These are phyloP conservation scores for Pseudolaguvia tuberculata DNA, from an alignment of 2,113 vertebrate species.

Conservation along the genomic window DNA sequence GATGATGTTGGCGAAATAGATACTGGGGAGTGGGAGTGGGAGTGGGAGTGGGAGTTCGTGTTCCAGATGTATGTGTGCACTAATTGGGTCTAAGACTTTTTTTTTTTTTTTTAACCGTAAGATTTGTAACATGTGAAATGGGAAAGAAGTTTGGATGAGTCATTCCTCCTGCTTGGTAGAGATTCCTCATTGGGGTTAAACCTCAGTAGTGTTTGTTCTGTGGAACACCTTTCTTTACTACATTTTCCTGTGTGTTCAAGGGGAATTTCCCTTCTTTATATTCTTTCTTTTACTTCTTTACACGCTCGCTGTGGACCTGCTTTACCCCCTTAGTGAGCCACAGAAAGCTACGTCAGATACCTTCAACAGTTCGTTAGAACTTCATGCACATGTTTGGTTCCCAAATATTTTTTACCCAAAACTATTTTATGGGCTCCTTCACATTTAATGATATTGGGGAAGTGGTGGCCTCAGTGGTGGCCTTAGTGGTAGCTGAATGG, in stretches of 20 bases:
- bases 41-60: constrained; percentile 27
- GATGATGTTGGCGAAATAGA: neutral
- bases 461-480: too few species aligned
- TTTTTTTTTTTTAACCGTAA: constrained; percentile 25
- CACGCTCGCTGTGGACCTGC: neutral
- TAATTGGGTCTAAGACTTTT: constrained; percentile 13
- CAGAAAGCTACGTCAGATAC: constrained; percentile 12
- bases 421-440: too few species aligned
- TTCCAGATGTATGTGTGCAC: constrained; percentile 32
- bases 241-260: constrained; percentile 30
- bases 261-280: constrained; percentile 34
- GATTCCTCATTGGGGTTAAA: constrained; percentile 17
- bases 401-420: too few species aligned
- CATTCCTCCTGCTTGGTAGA: constrained; percentile 23
- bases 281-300: neutral
- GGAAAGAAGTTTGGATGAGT: constrained; percentile 35
- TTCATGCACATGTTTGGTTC: neutral
- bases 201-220: constrained; percentile 12
- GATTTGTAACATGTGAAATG: constrained; percentile 22
- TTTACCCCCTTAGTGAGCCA: constrained; percentile 14
- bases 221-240: constrained; percentile 34
- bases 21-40: neutral
- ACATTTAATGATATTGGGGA: too few species aligned
- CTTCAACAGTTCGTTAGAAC: neutral
- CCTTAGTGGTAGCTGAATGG: too few species aligned